A percentile compares a stretch with the other conserved stretches of the same genome.
These are phyloP conservation scores for Apeira syringaria DNA, from an alignment of 2,888 invertebrate genomes.

Conservation along the genomic window DNA sequence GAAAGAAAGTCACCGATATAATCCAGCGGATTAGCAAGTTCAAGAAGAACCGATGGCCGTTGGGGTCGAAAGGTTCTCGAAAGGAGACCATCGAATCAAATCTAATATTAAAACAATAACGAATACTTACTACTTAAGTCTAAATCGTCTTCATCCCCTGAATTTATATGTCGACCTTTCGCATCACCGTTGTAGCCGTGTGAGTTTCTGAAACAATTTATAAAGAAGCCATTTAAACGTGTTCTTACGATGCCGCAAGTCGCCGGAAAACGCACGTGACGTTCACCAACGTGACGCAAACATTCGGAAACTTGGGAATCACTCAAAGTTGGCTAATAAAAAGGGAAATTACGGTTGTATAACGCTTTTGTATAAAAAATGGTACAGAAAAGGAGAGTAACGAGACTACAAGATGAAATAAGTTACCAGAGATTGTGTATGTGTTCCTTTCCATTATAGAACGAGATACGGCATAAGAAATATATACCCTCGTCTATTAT, in stretches of 20 bases:
- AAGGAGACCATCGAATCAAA: no score
- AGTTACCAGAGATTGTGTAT: neutral
- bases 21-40: no score
- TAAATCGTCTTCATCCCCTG: conserved; percentile 79
- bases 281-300: conserved; percentile 9
- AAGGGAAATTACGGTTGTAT: conserved; percentile 14
- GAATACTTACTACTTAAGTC: conserved; percentile 76
- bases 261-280: neutral
- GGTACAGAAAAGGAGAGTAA: conserved; percentile 10
- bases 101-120: no score
- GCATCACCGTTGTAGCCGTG: conserved; percentile 80
- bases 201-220: conserved; percentile 66
- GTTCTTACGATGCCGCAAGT: conserved; percentile 1
- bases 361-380: conserved; percentile 11
- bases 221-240: neutral
- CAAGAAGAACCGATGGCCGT: no score
- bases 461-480: no score
- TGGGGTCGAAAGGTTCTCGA: no score
- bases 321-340: conserved; percentile 19
- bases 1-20: no score
- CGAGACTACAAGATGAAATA: conserved; percentile 4
- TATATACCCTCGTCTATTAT: no score
- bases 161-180: conserved; percentile 72
- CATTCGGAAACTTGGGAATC: conserved; percentile 13
- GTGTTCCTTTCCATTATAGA: neutral